These are phyloP conservation scores for Hystrix brachyura DNA, from an alignment of 2,113 vertebrate genomes.

Conservation along the genomic window DNA sequence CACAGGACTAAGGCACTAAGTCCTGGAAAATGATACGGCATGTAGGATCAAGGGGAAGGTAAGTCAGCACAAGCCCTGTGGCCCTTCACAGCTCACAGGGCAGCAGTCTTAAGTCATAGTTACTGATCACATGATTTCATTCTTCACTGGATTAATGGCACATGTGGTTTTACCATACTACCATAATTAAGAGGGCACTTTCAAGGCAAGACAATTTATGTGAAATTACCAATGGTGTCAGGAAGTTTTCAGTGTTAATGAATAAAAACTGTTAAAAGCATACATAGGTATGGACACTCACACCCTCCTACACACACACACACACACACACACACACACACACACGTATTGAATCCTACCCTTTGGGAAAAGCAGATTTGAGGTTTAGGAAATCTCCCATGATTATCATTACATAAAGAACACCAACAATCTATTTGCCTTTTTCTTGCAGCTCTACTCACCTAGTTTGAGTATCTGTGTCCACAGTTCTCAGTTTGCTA, in stretches of 20 bases:
- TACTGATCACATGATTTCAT: not conserved
- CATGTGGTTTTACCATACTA: not conserved
- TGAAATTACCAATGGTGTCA: not conserved
- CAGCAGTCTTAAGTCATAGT: not conserved
- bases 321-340: not conserved
- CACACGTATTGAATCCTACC: not conserved
- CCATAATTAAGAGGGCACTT: not conserved
- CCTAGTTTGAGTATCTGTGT: not conserved
- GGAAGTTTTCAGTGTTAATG: not conserved
- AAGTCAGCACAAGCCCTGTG: not conserved
- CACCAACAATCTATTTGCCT: not conserved
- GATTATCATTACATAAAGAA: not conserved
- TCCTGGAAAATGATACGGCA: not conserved
- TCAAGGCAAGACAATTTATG: not conserved
- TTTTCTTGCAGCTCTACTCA: not conserved
- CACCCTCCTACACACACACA: not conserved
- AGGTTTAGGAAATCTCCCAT: not conserved
- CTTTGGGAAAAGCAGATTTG: constrained; percentile 9
- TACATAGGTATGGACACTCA: not conserved
- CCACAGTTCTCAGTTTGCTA: not conserved
- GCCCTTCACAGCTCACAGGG: not conserved
- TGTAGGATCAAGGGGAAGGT: not conserved
- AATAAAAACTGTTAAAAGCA: not conserved
- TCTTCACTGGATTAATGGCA: not conserved
- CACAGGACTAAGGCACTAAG: not conserved